Evolutionary conservation across 2,113 vertebrate genomes (phyloP).

Genomic region (Myrmophylax atrothorax): DNA sequence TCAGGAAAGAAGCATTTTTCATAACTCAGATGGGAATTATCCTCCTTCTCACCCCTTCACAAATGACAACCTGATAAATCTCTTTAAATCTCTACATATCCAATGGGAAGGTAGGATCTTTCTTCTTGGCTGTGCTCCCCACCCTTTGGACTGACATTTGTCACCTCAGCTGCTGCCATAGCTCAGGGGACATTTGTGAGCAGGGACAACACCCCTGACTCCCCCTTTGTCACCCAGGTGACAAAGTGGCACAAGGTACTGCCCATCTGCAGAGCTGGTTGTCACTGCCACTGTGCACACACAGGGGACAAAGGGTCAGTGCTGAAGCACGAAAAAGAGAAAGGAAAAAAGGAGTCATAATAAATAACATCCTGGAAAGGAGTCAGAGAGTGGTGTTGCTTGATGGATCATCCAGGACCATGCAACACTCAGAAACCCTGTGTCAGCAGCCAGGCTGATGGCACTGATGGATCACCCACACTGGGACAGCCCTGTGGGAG

Average conservation of each 20-base stretch:
- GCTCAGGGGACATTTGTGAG: neutral
- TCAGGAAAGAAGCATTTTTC: neutral
- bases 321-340: neutral
- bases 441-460: neutral
- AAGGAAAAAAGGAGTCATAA: neutral
- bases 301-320: neutral
- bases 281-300: accelerated
- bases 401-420: neutral
- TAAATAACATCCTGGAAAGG: neutral
- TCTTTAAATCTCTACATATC: neutral
- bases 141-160: neutral
- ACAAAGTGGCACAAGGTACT: accelerated
- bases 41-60: neutral
- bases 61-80: neutral
- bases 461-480: neutral
- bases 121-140: neutral
- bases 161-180: neutral
- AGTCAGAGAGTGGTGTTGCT: accelerated
- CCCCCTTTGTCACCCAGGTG: neutral
- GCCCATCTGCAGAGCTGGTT: neutral
- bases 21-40: neutral
- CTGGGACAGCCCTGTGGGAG: neutral
- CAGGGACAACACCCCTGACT: neutral
- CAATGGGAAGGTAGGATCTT: neutral
- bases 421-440: neutral